Conservation (phyloP, 2,888 invertebrate genomes). For the Ferrisia virgata region DNA sequence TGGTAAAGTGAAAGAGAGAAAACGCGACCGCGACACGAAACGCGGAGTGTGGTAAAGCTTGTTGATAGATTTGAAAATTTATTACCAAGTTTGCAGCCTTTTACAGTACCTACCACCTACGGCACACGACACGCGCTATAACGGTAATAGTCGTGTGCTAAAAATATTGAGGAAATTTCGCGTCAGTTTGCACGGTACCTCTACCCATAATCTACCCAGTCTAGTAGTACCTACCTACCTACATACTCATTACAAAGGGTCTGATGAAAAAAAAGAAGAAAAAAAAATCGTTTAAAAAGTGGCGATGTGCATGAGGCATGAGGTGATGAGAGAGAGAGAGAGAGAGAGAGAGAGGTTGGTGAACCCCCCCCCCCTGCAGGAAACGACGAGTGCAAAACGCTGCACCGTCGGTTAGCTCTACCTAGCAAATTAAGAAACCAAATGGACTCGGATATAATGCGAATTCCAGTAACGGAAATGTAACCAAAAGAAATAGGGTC, state of each 20-base stretch:
- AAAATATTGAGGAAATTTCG: slow-evolving; percentile 7
- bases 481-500: slow-evolving; percentile 1
- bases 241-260: no score
- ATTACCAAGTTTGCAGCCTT: slow-evolving; percentile 14
- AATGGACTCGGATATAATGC: not conserved
- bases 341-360: not conserved
- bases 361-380: not conserved
- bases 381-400: not conserved
- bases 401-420: no score
- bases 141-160: not conserved
- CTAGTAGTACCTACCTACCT: no score
- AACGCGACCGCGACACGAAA: not conserved
- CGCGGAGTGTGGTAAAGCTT: not conserved
- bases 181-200: not conserved
- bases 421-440: slow-evolving; percentile 29
- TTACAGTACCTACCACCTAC: no score
- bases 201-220: no score
- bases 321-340: not conserved
- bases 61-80: slow-evolving; percentile 11
- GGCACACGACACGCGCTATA: not conserved
- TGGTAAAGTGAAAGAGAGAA: not conserved
- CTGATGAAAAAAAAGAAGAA: no score
- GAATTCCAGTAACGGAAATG: not conserved
- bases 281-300: not conserved
- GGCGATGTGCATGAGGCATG: no score